Evolutionary conservation across 2,888 invertebrate genomes (phyloP).

Genomic region (Cryptocephalus primarius): DNA sequence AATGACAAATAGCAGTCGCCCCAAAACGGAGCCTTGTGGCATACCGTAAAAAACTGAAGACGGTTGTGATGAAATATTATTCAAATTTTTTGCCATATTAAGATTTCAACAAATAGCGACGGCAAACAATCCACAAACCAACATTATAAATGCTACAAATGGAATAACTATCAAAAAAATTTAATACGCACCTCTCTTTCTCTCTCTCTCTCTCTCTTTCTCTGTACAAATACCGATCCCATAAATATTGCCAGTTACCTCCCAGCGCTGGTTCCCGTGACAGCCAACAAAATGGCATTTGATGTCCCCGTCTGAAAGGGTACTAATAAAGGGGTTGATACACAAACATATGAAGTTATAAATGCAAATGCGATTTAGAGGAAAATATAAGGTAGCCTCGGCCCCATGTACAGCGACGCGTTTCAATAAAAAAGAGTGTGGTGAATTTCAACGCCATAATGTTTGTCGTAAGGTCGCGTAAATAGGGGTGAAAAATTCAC

Average conservation of each 20-base stretch:
- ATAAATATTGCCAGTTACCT: slow-evolving; percentile 5
- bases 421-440: slow-evolving; percentile 12
- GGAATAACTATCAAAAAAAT: no score
- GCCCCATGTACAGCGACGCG: slow-evolving; percentile 5
- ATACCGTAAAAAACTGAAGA: no score
- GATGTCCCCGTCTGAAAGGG: slow-evolving; percentile 6
- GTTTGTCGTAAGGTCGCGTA: slow-evolving; percentile 15
- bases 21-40: no score
- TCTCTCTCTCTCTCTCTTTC: neutral
- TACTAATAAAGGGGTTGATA: slow-evolving; percentile 13
- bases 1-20: no score
- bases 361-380: neutral
- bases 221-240: neutral
- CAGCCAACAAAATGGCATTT: slow-evolving; percentile 7
- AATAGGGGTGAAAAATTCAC: slow-evolving; percentile 16
- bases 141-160: no score
- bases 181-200: no score
- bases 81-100: no score
- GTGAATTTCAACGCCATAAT: slow-evolving; percentile 20
- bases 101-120: no score
- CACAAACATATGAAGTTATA: slow-evolving; percentile 11
- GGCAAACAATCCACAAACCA: no score
- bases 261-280: slow-evolving; percentile 3
- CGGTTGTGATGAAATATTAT: no score
- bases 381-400: neutral